A percentile compares a stretch with the other conserved stretches of the same genome.
Conservation (phyloP, 2,113 vertebrate genomes). For the Platycercus adscitus region DNA sequence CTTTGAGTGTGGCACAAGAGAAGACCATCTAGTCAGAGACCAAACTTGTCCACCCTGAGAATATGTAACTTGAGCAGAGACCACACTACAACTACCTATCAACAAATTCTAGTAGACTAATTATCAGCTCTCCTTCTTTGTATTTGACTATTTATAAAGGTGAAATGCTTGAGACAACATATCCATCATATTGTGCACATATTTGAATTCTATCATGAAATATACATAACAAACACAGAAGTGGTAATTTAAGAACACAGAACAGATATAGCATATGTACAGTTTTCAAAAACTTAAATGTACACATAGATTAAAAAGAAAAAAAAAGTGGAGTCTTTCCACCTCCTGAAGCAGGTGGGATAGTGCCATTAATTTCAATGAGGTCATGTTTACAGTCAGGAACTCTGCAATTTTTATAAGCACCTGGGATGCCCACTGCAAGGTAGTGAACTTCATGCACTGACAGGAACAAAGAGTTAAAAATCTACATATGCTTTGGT, state of each 20-base stretch:
- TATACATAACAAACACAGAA: slow-evolving; percentile 28
- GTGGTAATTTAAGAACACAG: slow-evolving; percentile 3
- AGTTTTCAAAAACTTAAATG: slow-evolving; percentile 13
- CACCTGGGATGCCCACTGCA: not conserved
- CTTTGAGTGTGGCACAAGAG: not conserved
- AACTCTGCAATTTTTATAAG: not conserved
- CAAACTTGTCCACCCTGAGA: slow-evolving; percentile 68
- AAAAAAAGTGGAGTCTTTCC: not conserved
- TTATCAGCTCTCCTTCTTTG: not conserved
- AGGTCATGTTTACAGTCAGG: not conserved
- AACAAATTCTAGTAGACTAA: not conserved
- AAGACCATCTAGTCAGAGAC: slow-evolving; percentile 58
- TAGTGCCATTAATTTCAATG: slow-evolving; percentile 6
- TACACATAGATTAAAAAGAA: not conserved
- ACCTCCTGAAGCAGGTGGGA: not conserved
- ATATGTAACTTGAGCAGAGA: not conserved
- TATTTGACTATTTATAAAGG: not conserved
- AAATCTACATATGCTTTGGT: not conserved
- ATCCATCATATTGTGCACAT: slow-evolving; percentile 1
- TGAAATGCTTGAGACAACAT: slow-evolving; percentile 5
- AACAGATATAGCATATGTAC: slow-evolving; percentile 18
- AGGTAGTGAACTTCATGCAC: not conserved
- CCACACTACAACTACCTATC: not conserved
- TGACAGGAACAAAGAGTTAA: not conserved
- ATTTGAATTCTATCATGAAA: slow-evolving; percentile 16